phyloP scores from a whole-genome alignment of 2,797 vertebrate species.

The Halcyon smyrnensis region DNA sequence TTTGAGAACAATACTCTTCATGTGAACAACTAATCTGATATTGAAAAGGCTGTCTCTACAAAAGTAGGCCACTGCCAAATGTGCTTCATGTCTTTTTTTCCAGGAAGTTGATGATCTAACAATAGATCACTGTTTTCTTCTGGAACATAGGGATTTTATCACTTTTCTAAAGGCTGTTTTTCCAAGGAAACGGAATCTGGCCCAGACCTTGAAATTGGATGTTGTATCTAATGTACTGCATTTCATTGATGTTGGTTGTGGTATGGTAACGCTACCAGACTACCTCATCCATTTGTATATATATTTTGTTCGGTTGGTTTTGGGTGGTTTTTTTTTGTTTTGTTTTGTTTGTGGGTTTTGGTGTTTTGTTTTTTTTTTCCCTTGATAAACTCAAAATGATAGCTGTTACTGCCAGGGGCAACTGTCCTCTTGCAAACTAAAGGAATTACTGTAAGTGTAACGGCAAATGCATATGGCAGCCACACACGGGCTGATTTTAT shows the following conservation, averaged over 20 bases:
- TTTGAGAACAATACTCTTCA: background rate
- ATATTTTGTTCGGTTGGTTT: too few relatives aligned
- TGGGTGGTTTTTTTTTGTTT: too few relatives aligned
- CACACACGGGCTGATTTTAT: background rate
- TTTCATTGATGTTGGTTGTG: background rate
- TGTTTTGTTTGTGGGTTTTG: too few relatives aligned
- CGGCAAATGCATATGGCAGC: background rate
- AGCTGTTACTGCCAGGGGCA: background rate
- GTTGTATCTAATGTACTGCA: background rate
- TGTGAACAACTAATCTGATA: conserved; percentile 37
- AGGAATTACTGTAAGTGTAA: background rate
- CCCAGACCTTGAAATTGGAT: background rate
- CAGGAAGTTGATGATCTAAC: conserved; percentile 15
- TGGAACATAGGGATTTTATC: background rate
- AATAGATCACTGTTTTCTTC: conserved; percentile 44
- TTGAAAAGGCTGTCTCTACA: conserved; percentile 28
- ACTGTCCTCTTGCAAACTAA: background rate
- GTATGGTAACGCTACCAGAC: background rate
- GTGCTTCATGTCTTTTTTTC: background rate
- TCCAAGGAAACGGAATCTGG: background rate
- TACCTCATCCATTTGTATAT: background rate
- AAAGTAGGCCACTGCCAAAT: conserved; percentile 39
- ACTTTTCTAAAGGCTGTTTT: conserved; percentile 10
- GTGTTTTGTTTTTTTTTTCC: background rate
- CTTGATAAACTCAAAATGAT: background rate